Conservation (phyloP, 2,113 vertebrate genomes). For the Reinhardtius hippoglossoides region DNA sequence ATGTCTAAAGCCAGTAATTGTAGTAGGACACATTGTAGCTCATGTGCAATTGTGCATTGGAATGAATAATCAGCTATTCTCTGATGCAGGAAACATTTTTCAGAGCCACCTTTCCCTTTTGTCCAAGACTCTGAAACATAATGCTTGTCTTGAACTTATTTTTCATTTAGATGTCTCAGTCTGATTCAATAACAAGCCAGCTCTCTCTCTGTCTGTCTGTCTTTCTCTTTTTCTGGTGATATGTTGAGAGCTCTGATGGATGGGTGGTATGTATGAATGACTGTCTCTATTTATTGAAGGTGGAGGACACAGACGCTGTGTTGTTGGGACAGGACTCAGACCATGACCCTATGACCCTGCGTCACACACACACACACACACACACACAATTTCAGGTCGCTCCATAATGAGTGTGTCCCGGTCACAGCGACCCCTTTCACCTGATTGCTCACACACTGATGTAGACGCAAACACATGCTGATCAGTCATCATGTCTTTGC, state of each 20-base stretch:
- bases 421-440: constrained; percentile 71
- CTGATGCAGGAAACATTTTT: no score
- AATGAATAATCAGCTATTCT: no score
- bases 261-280: constrained; percentile 81
- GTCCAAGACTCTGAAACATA: not conserved
- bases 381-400: constrained; percentile 42
- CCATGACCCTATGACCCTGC: constrained; percentile 74
- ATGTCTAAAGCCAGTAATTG: no score
- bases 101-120: no score
- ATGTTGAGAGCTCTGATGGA: constrained; percentile 81
- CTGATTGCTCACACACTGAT: constrained; percentile 53
- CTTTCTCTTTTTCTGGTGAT: constrained; percentile 44
- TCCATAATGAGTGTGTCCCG: constrained; percentile 75
- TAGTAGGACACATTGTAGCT: no score
- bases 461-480: constrained; percentile 46
- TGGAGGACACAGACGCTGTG: constrained; percentile 79
- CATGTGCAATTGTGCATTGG: no score
- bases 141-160: constrained; percentile 16
- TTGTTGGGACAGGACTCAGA: constrained; percentile 80
- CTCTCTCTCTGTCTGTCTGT: constrained; percentile 59
- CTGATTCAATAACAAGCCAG: constrained; percentile 46
- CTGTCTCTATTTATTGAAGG: constrained; percentile 83
- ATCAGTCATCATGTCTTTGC: constrained; percentile 68
- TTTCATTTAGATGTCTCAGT: constrained; percentile 15
- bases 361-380: constrained; percentile 46